Evolutionary conservation across 2,888 invertebrate species (phyloP).

Genomic region (Asteroscopus sphinx): DNA sequence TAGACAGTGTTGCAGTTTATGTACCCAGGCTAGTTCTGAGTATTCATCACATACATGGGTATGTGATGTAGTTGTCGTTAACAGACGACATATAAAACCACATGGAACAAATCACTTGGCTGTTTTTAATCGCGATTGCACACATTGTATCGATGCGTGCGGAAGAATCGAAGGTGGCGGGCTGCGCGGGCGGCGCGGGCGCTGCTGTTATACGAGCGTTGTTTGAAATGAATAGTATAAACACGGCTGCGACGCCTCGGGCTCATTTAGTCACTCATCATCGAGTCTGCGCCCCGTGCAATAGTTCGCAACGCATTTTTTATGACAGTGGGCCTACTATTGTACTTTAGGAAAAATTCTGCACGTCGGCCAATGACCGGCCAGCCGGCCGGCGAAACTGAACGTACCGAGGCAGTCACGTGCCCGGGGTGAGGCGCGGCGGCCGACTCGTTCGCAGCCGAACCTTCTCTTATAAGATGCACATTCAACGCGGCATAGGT

Average conservation of each 20-base stretch:
- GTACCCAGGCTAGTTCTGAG: slow-evolving; percentile 40
- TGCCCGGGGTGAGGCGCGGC: slow-evolving; percentile 89
- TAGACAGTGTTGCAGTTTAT: slow-evolving; percentile 39
- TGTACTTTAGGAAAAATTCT: slow-evolving; percentile 77
- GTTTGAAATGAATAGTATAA: slow-evolving; percentile 75
- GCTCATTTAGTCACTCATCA: slow-evolving; percentile 72
- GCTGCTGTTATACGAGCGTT: slow-evolving; percentile 75
- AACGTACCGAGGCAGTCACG: slow-evolving; percentile 86
- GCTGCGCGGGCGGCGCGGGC: slow-evolving; percentile 64
- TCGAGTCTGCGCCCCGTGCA: slow-evolving; percentile 70
- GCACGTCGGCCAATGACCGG: slow-evolving; percentile 86
- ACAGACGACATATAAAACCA: slow-evolving; percentile 69
- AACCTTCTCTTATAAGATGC: slow-evolving; percentile 89
- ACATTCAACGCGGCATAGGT: slow-evolving; percentile 86
- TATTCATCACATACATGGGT: slow-evolving; percentile 56
- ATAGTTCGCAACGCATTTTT: slow-evolving; percentile 76
- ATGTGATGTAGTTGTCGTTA: slow-evolving; percentile 57
- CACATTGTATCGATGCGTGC: slow-evolving; percentile 70
- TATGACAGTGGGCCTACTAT: slow-evolving; percentile 78
- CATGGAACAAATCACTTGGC: slow-evolving; percentile 67
- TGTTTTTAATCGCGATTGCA: slow-evolving; percentile 67
- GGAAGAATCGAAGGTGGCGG: slow-evolving; percentile 61
- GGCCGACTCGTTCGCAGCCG: slow-evolving; percentile 83
- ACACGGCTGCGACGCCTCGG: slow-evolving; percentile 66
- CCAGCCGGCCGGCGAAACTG: slow-evolving; percentile 84